Base-by-base conservation (phyloP, 2,888 invertebrate genomes). In the Oeneis ivallda region DNA sequence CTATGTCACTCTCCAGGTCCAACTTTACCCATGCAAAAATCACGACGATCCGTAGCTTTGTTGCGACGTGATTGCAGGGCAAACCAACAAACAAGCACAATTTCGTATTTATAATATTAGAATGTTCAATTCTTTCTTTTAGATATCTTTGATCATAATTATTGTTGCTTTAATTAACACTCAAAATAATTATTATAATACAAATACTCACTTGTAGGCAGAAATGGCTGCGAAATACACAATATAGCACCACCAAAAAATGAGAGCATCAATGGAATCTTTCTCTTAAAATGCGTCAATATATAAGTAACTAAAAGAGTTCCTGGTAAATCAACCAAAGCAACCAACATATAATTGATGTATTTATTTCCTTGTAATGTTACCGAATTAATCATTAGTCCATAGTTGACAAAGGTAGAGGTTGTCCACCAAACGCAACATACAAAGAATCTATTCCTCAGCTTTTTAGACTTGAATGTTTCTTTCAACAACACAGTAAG, bases 341-440 rank as follows among this genome's bases (percentile, higher is more conserved):
- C 81, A 1, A 93, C 91, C 32, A 94, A 75, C 5, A 94, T 94
- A 74, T 95, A 96, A 81, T 96, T 96, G 1, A 95, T 74, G 77
- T 96, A 96, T 75, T 94, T 95, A 79, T 96, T 94, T 4, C 96
- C 96, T 72, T 94, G 93, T 41, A 97, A 82, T 0, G 94, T 92
- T 0, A 96, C 95, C 0, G 96, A 94, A 76, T 95, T 96, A 39
- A 97, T 91, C 1, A 94, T 94, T 70, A 97, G 80, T 0, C 97
- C 96, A 73, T 96, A 96, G 77, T 95, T 96, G 0, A 96, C 94
- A 70, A 96, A 94, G 0, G 95, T 94, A 58, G 95, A 95, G 0
- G 95, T 94, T 0, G 94, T 82, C 90, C 89, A 90, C 89, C 90
- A 90, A 0, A 83, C 76, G 0, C 89, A 71, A 60, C 90, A 91